Evolutionary conservation across 1,140 invertebrate genomes (phyloP).

Genomic region (Drosophila nannoptera): DNA sequence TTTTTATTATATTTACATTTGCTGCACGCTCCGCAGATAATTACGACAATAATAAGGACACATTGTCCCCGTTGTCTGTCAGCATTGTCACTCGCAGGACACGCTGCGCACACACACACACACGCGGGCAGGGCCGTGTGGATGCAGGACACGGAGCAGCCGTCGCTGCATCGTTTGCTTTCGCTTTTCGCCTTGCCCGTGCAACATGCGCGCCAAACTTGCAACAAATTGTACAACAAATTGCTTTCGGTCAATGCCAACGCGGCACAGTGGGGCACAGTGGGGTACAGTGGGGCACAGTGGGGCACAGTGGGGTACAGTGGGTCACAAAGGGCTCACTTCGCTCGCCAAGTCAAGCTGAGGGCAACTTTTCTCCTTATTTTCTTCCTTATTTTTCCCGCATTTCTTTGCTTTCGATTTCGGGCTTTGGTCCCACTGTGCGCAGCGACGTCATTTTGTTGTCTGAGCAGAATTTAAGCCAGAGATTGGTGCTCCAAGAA

Average conservation of each 20-base stretch:
- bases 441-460: conserved; percentile 20
- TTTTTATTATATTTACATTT: conserved; percentile 78
- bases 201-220: conserved; percentile 55
- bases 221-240: conserved; percentile 72
- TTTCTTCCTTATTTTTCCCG: too few species aligned
- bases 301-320: too few species aligned
- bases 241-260: conserved; percentile 69
- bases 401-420: too few species aligned
- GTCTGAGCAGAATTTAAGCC: conserved; percentile 33
- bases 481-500: conserved; percentile 18
- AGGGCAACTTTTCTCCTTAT: too few species aligned
- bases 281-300: too few species aligned
- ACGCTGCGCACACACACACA: conserved; percentile 11
- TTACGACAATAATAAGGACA: conserved; percentile 77
- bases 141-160: not conserved
- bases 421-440: too few species aligned
- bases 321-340: too few species aligned
- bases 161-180: conserved; percentile 9
- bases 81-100: conserved; percentile 37
- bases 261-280: conserved; percentile 16
- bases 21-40: conserved; percentile 74
- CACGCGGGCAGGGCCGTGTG: conserved; percentile 7
- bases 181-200: conserved; percentile 26
- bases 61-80: conserved; percentile 69
- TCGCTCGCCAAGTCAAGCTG: too few species aligned